A percentile compares a stretch with the other conserved stretches of the same genome.
These are phyloP conservation scores for Pomatostomus ruficeps DNA, from an alignment of 2,113 vertebrate species.

Conservation along the genomic window DNA sequence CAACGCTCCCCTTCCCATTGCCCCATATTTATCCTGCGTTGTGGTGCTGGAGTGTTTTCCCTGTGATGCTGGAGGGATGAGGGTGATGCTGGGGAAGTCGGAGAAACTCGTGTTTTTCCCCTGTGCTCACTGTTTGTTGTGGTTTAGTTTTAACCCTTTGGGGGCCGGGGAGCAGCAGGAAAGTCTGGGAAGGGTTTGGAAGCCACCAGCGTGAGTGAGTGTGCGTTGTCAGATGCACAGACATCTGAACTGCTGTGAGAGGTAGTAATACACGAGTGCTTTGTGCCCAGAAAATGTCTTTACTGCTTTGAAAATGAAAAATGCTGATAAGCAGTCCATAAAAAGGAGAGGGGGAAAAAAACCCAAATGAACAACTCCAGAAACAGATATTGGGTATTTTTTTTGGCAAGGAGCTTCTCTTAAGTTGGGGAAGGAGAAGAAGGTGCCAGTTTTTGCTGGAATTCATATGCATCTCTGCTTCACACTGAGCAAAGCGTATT, in stretches of 20 bases:
- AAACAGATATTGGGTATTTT: not conserved
- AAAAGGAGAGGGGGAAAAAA: not conserved
- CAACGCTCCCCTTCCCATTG: not conserved
- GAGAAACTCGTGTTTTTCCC: conserved; percentile 20
- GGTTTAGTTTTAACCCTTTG: conserved; percentile 54
- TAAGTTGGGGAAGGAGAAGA: not conserved
- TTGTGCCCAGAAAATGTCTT: conserved; percentile 23
- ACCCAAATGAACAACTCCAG: not conserved
- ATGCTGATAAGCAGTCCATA: not conserved
- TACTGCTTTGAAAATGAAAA: conserved; percentile 41
- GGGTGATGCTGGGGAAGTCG: not conserved
- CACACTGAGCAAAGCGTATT: not conserved
- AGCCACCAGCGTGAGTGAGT: not conserved
- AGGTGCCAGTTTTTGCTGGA: not conserved
- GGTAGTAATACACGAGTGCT: conserved; percentile 34
- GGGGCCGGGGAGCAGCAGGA: not conserved
- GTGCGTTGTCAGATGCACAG: not conserved
- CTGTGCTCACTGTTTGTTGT: conserved; percentile 39
- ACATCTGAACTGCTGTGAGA: conserved; percentile 31
- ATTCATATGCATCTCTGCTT: not conserved
- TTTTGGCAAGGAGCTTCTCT: not conserved
- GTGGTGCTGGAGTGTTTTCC: not conserved
- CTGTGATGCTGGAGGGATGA: not conserved
- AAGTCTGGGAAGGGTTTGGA: not conserved
- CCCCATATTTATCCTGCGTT: not conserved